These are phyloP conservation scores for Andrena chrysosceles DNA, from an alignment of 2,888 invertebrate species.

Conservation along the genomic window DNA sequence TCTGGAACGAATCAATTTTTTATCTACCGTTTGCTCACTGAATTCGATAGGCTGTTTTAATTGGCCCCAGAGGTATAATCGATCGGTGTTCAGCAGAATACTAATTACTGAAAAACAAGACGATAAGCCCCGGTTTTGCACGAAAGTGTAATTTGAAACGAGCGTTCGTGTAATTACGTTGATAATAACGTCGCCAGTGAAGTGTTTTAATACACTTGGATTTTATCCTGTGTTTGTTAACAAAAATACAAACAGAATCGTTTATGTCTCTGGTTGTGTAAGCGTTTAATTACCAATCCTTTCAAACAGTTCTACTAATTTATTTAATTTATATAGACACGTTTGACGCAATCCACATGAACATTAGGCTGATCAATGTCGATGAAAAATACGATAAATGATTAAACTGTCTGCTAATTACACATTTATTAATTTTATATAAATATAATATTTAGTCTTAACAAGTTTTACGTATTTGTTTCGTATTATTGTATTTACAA, in stretches of 20 bases:
- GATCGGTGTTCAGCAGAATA: constrained; percentile 21
- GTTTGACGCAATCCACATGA: no score
- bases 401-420: no score
- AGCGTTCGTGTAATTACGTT: not conserved
- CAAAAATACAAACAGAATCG: not conserved
- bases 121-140: constrained; percentile 6
- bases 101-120: constrained; percentile 37
- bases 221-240: not conserved
- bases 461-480: no score
- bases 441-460: no score
- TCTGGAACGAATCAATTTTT: constrained; percentile 23
- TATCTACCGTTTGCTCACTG: not conserved
- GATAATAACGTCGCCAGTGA: not conserved
- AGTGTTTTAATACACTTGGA: not conserved
- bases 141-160: not conserved
- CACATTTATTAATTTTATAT: no score
- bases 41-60: constrained; percentile 20
- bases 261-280: not conserved
- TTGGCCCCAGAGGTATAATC: constrained; percentile 34
- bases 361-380: no score
- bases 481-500: no score
- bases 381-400: no score
- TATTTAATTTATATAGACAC: no score
- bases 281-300: not conserved
- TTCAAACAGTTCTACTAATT: no score